These are phyloP conservation scores for Cephus spinipes DNA, from an alignment of 2,888 invertebrate species.

Conservation along the genomic window DNA sequence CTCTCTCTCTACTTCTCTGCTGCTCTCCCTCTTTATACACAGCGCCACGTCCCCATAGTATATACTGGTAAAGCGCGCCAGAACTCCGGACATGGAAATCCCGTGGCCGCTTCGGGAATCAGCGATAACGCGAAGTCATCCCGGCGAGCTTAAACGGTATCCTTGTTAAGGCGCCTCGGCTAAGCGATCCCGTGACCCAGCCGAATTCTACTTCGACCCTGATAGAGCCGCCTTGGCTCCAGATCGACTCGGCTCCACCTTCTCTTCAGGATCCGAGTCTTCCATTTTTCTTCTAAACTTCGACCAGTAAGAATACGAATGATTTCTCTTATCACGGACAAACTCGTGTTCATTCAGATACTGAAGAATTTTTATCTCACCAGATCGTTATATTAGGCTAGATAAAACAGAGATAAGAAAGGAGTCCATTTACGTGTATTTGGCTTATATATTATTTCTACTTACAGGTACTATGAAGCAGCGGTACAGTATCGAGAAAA, in stretches of 20 bases:
- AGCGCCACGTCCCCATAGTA: neutral
- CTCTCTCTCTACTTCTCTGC: neutral
- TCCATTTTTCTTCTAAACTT: neutral
- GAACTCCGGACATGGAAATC: conserved; percentile 61
- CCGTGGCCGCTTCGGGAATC: conserved; percentile 61
- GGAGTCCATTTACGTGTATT: neutral
- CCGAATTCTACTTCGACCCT: conserved; percentile 24
- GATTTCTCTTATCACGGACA: neutral
- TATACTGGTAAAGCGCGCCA: neutral
- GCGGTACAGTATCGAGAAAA: neutral
- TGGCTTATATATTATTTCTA: neutral
- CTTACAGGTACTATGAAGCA: neutral
- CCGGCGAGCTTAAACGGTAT: conserved; percentile 45
- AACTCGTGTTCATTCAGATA: neutral
- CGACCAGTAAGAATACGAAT: neutral
- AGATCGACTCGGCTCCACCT: neutral
- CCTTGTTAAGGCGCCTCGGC: conserved; percentile 47
- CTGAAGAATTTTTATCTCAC: neutral
- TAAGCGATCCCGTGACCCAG: conserved; percentile 40
- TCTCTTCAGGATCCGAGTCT: neutral
- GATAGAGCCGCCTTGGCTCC: neutral
- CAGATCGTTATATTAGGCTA: neutral
- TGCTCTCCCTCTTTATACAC: neutral
- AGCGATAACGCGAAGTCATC: conserved; percentile 57
- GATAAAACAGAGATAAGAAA: neutral